These are phyloP conservation scores for Muscicapa comitata DNA, from an alignment of 2,797 vertebrate genomes.

Conservation along the genomic window DNA sequence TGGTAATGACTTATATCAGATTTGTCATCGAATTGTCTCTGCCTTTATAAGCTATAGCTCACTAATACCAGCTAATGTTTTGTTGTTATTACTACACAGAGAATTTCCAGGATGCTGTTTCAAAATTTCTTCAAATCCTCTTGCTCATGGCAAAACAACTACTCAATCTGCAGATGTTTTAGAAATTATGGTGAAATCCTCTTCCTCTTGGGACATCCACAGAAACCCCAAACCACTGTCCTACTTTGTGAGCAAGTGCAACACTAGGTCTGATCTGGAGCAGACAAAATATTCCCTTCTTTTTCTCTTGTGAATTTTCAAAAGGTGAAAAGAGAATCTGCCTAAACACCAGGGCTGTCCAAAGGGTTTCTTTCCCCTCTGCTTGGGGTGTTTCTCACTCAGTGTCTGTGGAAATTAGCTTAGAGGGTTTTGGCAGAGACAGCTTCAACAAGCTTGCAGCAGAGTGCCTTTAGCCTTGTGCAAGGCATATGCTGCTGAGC, in stretches of 20 bases:
- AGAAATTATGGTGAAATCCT: not conserved
- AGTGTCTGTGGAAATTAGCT: not conserved
- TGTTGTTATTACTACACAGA: not conserved
- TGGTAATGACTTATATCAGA: not conserved
- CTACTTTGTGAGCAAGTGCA: not conserved
- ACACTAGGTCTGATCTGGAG: not conserved
- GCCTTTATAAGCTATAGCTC: not conserved
- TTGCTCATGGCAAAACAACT: not conserved
- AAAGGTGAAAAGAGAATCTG: not conserved
- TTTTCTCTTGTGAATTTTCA: not conserved
- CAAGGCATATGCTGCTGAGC: not conserved
- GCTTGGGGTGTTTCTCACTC: not conserved
- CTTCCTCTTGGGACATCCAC: not conserved
- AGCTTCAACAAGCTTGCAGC: not conserved
- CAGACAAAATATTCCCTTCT: not conserved
- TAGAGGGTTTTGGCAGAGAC: not conserved
- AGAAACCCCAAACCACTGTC: not conserved
- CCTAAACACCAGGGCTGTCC: accelerated
- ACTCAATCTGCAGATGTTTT: not conserved
- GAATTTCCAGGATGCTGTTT: not conserved
- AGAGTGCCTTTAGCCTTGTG: not conserved
- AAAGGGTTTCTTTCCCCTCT: not conserved
- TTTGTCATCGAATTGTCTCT: not conserved
- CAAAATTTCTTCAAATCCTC: not conserved
- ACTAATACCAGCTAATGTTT: not conserved